Evolutionary conservation across 2,797 vertebrate genomes (phyloP), one percentile per base, ranked within the genome.

Genomic region (Xenopus petersii): DNA sequence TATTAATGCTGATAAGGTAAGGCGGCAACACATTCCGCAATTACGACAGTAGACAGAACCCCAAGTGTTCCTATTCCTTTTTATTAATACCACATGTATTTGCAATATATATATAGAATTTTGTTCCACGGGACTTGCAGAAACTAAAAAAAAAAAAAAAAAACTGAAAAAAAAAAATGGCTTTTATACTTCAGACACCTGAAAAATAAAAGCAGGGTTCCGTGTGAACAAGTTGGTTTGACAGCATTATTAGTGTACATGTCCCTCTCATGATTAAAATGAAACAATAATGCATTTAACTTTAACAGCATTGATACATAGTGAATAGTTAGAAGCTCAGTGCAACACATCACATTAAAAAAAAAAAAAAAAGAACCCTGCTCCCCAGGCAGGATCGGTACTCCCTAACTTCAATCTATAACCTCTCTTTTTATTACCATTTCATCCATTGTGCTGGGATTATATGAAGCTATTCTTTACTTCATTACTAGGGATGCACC

Each of bases 61-160:
- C 36, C 36, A 42, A 42, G 36, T 42, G 36, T 67, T 79, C 71
- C 77, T 70, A 79, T 47, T 79, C 69, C 75, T 79, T 81, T 81
- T 80, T 82, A 86, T 87, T 87, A 86, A 84, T 81, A 86, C 76
- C 84, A 88, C 86, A 87, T 86, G 82, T 84, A 80, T 82, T 84
- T 84, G 83, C 81, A 86, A 77, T 82, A 82, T 81, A 26, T 26
- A 78, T 69, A 79, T 70, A 78, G 59, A 79, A 60, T 61, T 66
- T 74, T 79, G 77, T 79, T 74, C 77, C 67, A 79, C 33, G 12
- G 21, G n/a, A 60, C 42, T 60, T 70, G 68, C 61, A 74, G 67
- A 79, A 66, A 78, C 66, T 49, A 64, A 78, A 71, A 56, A 47
- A 55, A 11, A 48, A 30, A 30, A 30, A 30, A 30, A 4, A 61